Evolutionary conservation across 2,113 vertebrate species (phyloP), one percentile per base, ranked within the genome.

Genomic region (Cinclus cinclus): DNA sequence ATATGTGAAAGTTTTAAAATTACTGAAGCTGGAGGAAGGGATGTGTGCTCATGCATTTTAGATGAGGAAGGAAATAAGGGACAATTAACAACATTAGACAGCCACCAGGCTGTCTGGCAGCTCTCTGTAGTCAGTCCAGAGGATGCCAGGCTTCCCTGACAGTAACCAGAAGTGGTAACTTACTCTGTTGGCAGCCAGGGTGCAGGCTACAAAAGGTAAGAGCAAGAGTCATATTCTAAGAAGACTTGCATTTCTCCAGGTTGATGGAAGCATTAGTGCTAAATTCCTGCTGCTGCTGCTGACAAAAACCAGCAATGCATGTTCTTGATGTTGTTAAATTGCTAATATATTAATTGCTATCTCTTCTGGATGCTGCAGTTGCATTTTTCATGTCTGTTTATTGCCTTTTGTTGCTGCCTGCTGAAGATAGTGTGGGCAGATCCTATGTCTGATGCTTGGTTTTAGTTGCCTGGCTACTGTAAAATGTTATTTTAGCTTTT

Each of bases 401-500:
- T 50, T 78, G 92, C 80, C 89, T 92, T 91, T 89, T 70, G 67
- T 96, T 96, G 76, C 37, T 18, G 68, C 84, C 96, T 89, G 79
- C 55, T 12, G 31, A 60, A 95, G 93, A 83, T 68, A 64, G 94
- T 42, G 63, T 80, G 77, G 76, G 71, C 73, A 95, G 87, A 73
- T 93, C 58, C 89, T 91, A 76, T 22, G 3, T 87, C 73, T 67
- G 31, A 89, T 81, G 87, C 95, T 97, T 96, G 94, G 76, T 90
- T 97, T 95, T 87, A 96, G 95, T 96, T 92, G 50, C 96, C 84
- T 96, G 91, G 96, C 96, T 94, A 95, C 94, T 96, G 90, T 92
- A 91, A 97, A 89, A 83, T 71, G 71, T 95, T 96, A 77, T 94
- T 79, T 90, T 93, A 89, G 89, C 94, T 73, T 90, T 89, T 87